These are phyloP conservation scores for Caenorhabditis panamensis DNA, from an alignment of 2,888 invertebrate species.

Conservation along the genomic window DNA sequence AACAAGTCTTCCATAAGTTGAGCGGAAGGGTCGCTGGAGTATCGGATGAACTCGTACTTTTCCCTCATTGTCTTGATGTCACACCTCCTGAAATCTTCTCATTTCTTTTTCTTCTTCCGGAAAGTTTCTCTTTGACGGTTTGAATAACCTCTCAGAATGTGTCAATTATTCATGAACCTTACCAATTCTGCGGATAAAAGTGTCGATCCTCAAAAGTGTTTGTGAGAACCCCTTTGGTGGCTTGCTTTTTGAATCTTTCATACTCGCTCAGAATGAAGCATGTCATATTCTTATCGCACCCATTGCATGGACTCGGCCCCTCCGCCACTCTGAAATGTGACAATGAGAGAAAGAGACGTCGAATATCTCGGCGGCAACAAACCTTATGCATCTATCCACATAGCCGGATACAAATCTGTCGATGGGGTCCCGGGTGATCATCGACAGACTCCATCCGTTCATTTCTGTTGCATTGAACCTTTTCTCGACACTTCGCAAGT, in stretches of 20 bases:
- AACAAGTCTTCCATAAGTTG: slow-evolving; percentile 64
- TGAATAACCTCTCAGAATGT: slow-evolving; percentile 5
- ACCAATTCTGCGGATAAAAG: slow-evolving; percentile 80
- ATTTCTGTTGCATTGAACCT: slow-evolving; percentile 48
- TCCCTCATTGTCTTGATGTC: slow-evolving; percentile 63
- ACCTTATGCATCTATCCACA: slow-evolving; percentile 79
- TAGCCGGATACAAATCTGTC: slow-evolving; percentile 78
- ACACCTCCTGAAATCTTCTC: slow-evolving; percentile 75
- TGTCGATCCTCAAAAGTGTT: slow-evolving; percentile 75
- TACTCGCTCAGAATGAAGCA: slow-evolving; percentile 77
- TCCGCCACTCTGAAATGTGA: slow-evolving; percentile 67
- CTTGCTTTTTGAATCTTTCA: slow-evolving; percentile 69
- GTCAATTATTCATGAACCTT: slow-evolving; percentile 45
- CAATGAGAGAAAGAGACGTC: slow-evolving; percentile 21
- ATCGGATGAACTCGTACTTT: slow-evolving; percentile 68
- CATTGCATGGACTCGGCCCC: slow-evolving; percentile 72
- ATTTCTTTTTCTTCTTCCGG: neutral
- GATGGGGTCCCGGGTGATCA: slow-evolving; percentile 76
- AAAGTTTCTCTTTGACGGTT: neutral
- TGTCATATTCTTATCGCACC: slow-evolving; percentile 77
- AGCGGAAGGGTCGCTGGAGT: slow-evolving; percentile 67
- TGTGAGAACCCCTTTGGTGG: slow-evolving; percentile 48
- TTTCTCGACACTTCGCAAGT: slow-evolving; percentile 48
- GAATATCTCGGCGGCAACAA: slow-evolving; percentile 3
- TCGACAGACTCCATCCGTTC: slow-evolving; percentile 65